Conservation (phyloP, 2,888 invertebrate genomes). For the Harmothoe impar region DNA sequence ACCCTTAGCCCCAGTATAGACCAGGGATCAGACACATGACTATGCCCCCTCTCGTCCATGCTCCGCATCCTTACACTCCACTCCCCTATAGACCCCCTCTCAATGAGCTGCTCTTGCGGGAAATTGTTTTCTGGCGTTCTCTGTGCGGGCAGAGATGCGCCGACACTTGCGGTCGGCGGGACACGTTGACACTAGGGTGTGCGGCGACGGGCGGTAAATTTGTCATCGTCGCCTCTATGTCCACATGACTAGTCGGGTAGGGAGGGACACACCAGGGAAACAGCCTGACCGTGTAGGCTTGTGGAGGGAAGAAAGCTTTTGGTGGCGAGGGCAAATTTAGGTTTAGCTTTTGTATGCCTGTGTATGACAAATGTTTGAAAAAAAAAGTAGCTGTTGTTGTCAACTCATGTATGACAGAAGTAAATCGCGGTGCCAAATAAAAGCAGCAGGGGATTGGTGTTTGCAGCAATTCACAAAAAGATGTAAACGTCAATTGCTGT, state of each 20-base stretch:
- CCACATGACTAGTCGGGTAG: constrained; percentile 22
- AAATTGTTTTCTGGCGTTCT: constrained; percentile 41
- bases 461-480: too few relatives aligned
- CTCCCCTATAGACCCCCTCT: neutral
- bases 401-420: too few relatives aligned
- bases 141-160: constrained; percentile 35
- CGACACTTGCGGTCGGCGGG: constrained; percentile 31
- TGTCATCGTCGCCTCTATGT: constrained; percentile 56
- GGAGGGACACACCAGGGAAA: neutral
- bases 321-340: neutral
- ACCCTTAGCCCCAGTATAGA: too few relatives aligned
- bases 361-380: too few relatives aligned
- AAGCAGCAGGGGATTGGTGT: too few relatives aligned
- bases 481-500: too few relatives aligned
- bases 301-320: neutral
- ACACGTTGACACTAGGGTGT: constrained; percentile 40
- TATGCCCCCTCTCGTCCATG: too few relatives aligned
- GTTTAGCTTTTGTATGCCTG: too few relatives aligned
- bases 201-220: constrained; percentile 42
- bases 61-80: too few relatives aligned
- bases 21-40: too few relatives aligned
- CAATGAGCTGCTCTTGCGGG: neutral
- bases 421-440: too few relatives aligned
- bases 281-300: neutral
- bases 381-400: too few relatives aligned